Conservation (phyloP, 2,113 vertebrate species). For the Trichomycterus rosablanca region DNA sequence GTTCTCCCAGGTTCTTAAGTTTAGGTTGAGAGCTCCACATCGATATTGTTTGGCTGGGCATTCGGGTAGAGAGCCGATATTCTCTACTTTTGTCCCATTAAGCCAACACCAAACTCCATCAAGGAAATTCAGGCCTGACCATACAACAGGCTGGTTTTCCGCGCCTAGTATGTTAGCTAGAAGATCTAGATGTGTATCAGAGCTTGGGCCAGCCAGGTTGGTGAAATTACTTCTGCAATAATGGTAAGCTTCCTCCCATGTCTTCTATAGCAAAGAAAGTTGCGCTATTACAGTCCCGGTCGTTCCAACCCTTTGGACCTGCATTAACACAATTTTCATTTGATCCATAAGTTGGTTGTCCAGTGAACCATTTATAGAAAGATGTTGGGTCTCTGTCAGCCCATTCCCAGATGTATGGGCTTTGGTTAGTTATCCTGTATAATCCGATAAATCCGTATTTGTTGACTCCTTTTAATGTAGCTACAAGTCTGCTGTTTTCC, state of each 20-base stretch:
- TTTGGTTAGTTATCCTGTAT: neutral
- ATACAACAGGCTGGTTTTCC: slow-evolving; percentile 9
- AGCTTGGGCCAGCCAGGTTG: slow-evolving; percentile 15
- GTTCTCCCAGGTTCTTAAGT: slow-evolving; percentile 2
- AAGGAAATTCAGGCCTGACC: slow-evolving; percentile 32
- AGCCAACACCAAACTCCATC: slow-evolving; percentile 29
- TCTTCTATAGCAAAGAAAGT: no score
- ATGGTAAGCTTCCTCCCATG: no score
- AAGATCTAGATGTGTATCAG: neutral
- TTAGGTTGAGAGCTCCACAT: slow-evolving; percentile 43
- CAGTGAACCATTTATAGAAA: neutral
- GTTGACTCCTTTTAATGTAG: neutral
- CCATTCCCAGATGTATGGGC: neutral
- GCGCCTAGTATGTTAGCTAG: neutral
- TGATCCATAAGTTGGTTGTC: neutral
- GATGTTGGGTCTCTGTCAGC: neutral
- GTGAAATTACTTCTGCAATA: slow-evolving; percentile 13
- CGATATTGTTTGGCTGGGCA: slow-evolving; percentile 30
- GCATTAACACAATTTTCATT: neutral
- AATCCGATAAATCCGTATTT: neutral
- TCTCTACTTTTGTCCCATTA: neutral
- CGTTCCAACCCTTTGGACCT: neutral
- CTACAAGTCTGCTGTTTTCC: neutral
- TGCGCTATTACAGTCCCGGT: fast-evolving
- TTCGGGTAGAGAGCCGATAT: neutral